Evolutionary conservation across 1,140 invertebrate species (phyloP), one percentile per base, ranked within the genome.

Genomic region (Trissolcus basalis): DNA sequence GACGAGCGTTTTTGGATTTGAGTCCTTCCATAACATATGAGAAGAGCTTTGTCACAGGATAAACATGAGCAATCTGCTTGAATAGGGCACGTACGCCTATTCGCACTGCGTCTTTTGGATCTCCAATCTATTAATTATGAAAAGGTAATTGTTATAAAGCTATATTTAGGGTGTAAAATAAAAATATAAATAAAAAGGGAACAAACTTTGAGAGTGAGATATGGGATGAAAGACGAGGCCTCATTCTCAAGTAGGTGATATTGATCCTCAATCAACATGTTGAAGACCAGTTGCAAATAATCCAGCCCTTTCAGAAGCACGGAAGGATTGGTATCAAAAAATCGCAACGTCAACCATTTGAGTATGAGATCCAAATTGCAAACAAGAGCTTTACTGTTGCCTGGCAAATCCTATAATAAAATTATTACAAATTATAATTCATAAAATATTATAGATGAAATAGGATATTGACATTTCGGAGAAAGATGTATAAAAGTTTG

Each of bases 311-410:
- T 97, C 53, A 98, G 90, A 32, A 99, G 90, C 27, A 99, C 97
- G 16, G 96, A 97, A 13, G 98, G 97, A 90, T 99, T 99, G 8
- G 98, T 99, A 89, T 99, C 98, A 81, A 98, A 99, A 87, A 99
- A 99, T 72, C 97, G 90, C 11, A 99, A 85, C 0, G 97, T 98
- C 65, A 98, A 85, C 98, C 98, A 99, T 86, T 98, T 98, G 9
- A 99, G 89, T 63, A 99, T 94, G 41, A 99, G 89, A 90, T 99
- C 98, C 55, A 98, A 89, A 89, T 99, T 99, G 10, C 93, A 93
- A 27, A 97, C 92, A 14, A 97, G 90, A 4, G 96, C 94, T 81
- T 93, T 91, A 11, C 91, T 91, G 76, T 95, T 94, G 14, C 90
- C 91, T 5, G 92, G 89, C 19, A 97, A 87, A 89, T 96, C 95